Conservation (phyloP, 1,140 invertebrate genomes). For the Drosophila punjabiensis region DNA sequence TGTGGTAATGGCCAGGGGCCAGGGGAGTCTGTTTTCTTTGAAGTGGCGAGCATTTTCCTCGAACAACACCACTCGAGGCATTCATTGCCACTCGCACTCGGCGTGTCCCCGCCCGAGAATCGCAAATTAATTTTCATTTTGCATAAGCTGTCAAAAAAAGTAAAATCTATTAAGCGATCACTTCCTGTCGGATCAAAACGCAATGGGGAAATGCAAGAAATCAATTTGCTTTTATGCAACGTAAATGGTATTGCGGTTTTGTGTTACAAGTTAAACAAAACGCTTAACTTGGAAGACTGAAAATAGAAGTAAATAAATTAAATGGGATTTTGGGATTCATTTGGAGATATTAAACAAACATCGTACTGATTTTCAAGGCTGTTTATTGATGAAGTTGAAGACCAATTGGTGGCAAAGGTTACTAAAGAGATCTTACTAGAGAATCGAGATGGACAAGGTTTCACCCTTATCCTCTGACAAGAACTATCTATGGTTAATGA, state of each 20-base stretch:
- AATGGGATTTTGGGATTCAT: neutral
- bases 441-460: no score
- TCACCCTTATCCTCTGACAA: neutral
- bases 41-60: constrained; percentile 52
- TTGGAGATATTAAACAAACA: neutral
- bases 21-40: constrained; percentile 24
- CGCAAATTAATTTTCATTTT: constrained; percentile 58
- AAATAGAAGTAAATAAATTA: neutral
- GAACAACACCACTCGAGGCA: constrained; percentile 37
- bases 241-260: neutral
- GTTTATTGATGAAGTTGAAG: neutral
- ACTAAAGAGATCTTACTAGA: no score
- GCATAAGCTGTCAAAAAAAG: constrained; percentile 58
- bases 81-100: constrained; percentile 24
- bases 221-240: constrained; percentile 32
- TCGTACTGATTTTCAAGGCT: neutral
- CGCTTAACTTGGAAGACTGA: neutral
- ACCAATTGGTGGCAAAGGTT: neutral
- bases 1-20: constrained; percentile 39
- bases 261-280: neutral
- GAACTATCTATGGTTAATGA: no score
- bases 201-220: constrained; percentile 31
- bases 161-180: constrained; percentile 56
- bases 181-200: constrained; percentile 22
- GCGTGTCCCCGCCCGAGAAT: constrained; percentile 28